These are phyloP conservation scores for Hormiphora californensis DNA, from an alignment of 37 sponge, comb jelly and placozoan species.

Conservation along the genomic window DNA sequence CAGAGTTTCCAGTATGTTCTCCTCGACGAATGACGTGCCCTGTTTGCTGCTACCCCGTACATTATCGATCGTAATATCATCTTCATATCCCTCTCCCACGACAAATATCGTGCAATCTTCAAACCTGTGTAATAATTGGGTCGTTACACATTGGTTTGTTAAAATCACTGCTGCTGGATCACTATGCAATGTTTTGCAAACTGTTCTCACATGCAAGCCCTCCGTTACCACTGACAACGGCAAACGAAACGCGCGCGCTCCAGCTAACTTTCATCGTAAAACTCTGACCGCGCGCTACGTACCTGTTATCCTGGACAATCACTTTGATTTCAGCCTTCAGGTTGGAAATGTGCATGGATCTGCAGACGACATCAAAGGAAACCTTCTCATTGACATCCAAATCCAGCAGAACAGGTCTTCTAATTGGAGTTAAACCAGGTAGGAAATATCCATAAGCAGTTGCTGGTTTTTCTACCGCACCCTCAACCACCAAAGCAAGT, in stretches of 20 bases:
- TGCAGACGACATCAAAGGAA: constrained; percentile 60
- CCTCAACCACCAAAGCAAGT: constrained; percentile 42
- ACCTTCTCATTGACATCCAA: constrained; percentile 58
- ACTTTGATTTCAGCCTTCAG: constrained; percentile 40
- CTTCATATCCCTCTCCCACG: constrained; percentile 86
- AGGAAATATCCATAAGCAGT: not conserved
- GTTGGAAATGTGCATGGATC: constrained; percentile 22
- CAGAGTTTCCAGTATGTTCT: constrained; percentile 25
- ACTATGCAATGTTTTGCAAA: too few relatives aligned
- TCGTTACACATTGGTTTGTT: too few relatives aligned
- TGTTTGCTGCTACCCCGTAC: constrained; percentile 55
- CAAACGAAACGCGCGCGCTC: too few relatives aligned
- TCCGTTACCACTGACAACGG: too few relatives aligned
- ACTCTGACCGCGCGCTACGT: too few relatives aligned
- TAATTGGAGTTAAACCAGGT: constrained; percentile 28
- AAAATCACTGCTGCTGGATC: too few relatives aligned
- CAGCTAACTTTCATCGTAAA: too few relatives aligned
- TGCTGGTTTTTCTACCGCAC: constrained; percentile 6
- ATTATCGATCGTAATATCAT: constrained; percentile 70
- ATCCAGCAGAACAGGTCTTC: constrained; percentile 54
- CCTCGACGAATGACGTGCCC: constrained; percentile 20
- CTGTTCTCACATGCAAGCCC: too few relatives aligned
- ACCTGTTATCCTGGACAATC: constrained; percentile 51
- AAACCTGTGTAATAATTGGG: constrained; percentile 71
- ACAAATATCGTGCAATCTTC: constrained; percentile 71